phyloP scores from a whole-genome alignment of 2,113 vertebrate species.

The Ramphastos sulfuratus region DNA sequence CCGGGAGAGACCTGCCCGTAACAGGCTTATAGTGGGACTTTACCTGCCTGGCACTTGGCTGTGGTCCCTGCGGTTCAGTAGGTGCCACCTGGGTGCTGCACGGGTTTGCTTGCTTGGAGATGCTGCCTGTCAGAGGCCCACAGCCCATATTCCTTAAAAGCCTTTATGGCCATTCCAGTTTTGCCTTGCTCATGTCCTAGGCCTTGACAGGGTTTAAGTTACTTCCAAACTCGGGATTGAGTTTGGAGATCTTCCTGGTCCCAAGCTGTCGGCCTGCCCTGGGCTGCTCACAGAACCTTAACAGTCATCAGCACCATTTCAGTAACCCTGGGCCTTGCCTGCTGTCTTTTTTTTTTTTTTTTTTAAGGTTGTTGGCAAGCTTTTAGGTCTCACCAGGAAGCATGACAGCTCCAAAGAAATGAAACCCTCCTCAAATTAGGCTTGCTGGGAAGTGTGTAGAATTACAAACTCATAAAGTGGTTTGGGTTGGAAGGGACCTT shows the following conservation, averaged over 20 bases:
- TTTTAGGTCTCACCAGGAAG: accelerated
- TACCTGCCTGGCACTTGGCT: accelerated
- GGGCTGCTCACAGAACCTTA: accelerated
- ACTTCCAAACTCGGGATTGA: not conserved
- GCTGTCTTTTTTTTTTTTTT: not conserved
- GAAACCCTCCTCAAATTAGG: not conserved
- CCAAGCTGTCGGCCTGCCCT: not conserved
- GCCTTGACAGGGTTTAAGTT: not conserved
- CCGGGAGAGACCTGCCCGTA: accelerated
- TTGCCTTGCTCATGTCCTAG: accelerated
- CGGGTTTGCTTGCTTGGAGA: not conserved
- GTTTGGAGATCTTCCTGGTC: accelerated
- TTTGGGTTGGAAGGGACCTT: not conserved
- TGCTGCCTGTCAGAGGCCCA: accelerated
- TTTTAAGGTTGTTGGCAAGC: not conserved
- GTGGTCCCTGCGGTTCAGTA: accelerated
- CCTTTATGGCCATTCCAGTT: not conserved
- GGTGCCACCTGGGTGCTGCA: not conserved
- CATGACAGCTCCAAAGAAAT: not conserved
- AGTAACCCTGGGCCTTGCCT: not conserved
- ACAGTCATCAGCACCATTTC: accelerated
- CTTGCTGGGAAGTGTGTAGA: not conserved
- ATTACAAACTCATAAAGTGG: not conserved
- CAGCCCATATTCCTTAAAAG: not conserved
- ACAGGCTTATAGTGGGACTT: accelerated